Evolutionary conservation across 2,113 vertebrate genomes (phyloP).

Genomic region (Oncorhynchus keta): DNA sequence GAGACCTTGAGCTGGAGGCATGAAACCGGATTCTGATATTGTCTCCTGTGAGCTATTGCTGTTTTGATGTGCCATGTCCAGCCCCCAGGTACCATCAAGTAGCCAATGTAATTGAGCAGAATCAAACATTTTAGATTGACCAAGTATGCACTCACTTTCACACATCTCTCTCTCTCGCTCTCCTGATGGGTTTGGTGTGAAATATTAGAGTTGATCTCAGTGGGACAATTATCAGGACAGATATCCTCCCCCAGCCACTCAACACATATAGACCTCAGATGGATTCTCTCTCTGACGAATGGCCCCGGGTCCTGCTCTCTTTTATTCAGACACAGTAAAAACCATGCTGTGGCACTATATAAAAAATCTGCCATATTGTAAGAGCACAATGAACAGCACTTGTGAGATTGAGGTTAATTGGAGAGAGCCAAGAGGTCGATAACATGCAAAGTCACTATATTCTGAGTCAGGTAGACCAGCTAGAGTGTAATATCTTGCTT

Average conservation of each 20-base stretch:
- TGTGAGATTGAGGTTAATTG: not conserved
- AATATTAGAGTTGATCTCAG: constrained; percentile 7
- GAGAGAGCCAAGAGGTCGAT: not conserved
- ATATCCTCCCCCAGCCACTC: constrained; percentile 1
- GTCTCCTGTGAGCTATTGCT: not conserved
- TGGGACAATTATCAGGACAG: constrained; percentile 16
- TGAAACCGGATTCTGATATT: not conserved
- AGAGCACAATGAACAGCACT: not conserved
- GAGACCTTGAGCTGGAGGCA: not conserved
- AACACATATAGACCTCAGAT: not conserved
- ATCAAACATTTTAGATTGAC: too few species aligned
- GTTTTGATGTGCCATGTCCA: not conserved
- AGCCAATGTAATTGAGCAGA: too few species aligned
- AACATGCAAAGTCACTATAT: not conserved
- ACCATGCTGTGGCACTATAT: constrained; percentile 2
- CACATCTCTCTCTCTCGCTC: not conserved
- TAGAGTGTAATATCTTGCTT: not conserved
- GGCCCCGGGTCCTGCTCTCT: not conserved
- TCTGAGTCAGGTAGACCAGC: not conserved
- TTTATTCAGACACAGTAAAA: constrained; percentile 9
- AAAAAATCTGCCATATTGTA: not conserved
- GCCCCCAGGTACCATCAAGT: too few species aligned
- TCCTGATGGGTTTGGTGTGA: not conserved
- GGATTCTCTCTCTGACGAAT: not conserved
- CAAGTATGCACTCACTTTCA: not conserved